These are phyloP conservation scores for Drosophila baimaii DNA, from an alignment of 1,140 invertebrate genomes.

Conservation along the genomic window DNA sequence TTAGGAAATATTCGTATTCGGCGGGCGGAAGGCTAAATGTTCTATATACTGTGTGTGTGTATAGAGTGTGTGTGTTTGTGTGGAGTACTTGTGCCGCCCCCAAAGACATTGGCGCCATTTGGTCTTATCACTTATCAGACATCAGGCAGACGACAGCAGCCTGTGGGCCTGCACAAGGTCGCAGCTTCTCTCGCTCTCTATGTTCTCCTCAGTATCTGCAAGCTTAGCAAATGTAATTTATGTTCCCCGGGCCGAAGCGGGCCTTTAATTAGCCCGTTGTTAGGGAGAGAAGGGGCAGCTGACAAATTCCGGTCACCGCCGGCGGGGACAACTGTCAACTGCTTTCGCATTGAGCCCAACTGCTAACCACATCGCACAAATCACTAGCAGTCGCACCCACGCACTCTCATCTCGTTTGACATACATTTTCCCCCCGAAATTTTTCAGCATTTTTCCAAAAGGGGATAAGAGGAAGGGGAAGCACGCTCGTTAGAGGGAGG, in stretches of 20 bases:
- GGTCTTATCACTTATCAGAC: constrained; percentile 64
- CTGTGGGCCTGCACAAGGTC: constrained; percentile 40
- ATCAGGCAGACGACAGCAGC: constrained; percentile 49
- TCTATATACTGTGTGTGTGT: too few species aligned
- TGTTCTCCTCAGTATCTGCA: background rate
- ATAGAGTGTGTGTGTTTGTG: background rate
- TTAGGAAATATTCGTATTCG: constrained; percentile 45
- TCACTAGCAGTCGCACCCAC: constrained; percentile 36
- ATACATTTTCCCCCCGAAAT: constrained; percentile 54
- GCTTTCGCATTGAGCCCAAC: constrained; percentile 58
- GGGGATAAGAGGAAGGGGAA: background rate
- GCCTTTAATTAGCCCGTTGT: constrained; percentile 50
- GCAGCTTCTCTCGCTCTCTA: background rate
- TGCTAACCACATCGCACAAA: constrained; percentile 47
- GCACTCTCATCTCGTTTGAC: constrained; percentile 44
- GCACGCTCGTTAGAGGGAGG: background rate
- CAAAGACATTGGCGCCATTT: constrained; percentile 47
- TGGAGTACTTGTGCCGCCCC: background rate
- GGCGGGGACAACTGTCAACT: constrained; percentile 56
- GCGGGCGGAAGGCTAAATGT: constrained; percentile 28
- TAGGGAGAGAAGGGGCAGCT: constrained; percentile 5
- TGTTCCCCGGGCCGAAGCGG: constrained; percentile 11
- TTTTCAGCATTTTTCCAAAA: constrained; percentile 21
- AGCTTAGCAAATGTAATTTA: constrained; percentile 47
- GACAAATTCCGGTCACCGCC: constrained; percentile 34